Evolutionary conservation across 2,113 vertebrate genomes (phyloP), one percentile per base, ranked within the genome.

Genomic region (Percopsis transmontana): DNA sequence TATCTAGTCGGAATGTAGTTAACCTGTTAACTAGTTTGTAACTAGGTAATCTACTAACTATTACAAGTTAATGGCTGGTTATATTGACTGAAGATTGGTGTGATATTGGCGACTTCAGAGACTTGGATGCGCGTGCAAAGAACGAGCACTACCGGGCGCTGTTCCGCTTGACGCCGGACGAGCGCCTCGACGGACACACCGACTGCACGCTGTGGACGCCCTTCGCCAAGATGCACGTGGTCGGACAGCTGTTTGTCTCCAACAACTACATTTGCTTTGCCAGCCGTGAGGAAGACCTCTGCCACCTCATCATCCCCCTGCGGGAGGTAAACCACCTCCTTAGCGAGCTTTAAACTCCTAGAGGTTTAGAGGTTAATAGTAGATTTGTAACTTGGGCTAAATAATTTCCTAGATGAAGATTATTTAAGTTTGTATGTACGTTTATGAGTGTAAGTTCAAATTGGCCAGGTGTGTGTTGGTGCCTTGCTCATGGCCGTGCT

Each of bases 261-360:
- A 95, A 95, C 87, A 98, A 96, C 80, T 99, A 99, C 82, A 95
- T 99, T 84, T 99, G 97, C 81, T 99, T 99, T 18, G 93, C 93
- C 85, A 99, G 97, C 88, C 93, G 92, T 53, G 95, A 96, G 55
- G 96, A 96, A 56, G 96, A 97, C 2, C 89, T 95, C 0, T 99
- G 97, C 87, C 94, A 95, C 58, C 95, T 99, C 23, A 97, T 99
- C 84, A 96, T 99, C 72, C 97, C 97, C 0, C 93, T 99, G 51
- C 87, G 97, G 80, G 97, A 99, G 94, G 97, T 98, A 24, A 14
- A 8, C 13, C 38, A 24, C 54, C 27, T 15, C 42, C n/a, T n/a
- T n/a, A n/a, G n/a, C n/a, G n/a, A n/a, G n/a, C n/a, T n/a, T n/a
- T n/a, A n/a, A n/a, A n/a, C n/a, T n/a, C n/a, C n/a, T n/a, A n/a